Base-by-base conservation (phyloP, 2,113 vertebrate species). In the Dolichotis patagonum region DNA sequence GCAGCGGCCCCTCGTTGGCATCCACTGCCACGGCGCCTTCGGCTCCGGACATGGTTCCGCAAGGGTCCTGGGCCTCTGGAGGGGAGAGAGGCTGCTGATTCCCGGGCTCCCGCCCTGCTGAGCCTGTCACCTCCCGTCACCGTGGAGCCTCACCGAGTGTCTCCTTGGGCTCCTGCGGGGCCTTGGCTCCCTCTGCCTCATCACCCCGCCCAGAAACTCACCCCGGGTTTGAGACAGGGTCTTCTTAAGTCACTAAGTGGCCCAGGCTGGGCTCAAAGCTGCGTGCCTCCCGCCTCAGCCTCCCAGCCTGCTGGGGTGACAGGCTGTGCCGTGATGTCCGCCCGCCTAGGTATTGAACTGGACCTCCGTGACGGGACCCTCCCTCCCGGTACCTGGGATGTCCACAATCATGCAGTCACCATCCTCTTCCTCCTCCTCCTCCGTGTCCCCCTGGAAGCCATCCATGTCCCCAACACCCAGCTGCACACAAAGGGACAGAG, bases 401-500 rank as follows among this genome's bases (percentile, higher is more conserved):
- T 98, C 98, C 97, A 99, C 80, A 38, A 99, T 98, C 91, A 99
- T 87, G 91, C 99, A 99, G 97, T 99, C 99, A 0, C 98, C 97
- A 12, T 99, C 99, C 0, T 99, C 99, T 3, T 99, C 97, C 8
- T 99, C 99, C 0, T 99, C 99, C 12, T 99, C 99, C 98, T 99
- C 99, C 0, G 99, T 99, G 98, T 99, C 99, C 24, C 99, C 99
- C 97, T 99, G 99, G 93, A 99, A 99, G n/a, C 99, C 99, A 0
- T 99, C 99, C 24, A 99, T 97, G 96, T 99, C 99, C 20, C 95
- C 98, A 3, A 97, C 95, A 93, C 98, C 99, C 12, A 96, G 98
- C 99, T 97, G 56, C 49, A 32, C 20, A 78, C 52, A 86, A 0
- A 26, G 17, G 62, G 77, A 7, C 54, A n/a, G 0, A 26, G 26